A percentile compares a stretch with the other conserved stretches of the same genome.
Evolutionary conservation across 2,888 invertebrate genomes (phyloP).

Genomic region (Apamea sordens): DNA sequence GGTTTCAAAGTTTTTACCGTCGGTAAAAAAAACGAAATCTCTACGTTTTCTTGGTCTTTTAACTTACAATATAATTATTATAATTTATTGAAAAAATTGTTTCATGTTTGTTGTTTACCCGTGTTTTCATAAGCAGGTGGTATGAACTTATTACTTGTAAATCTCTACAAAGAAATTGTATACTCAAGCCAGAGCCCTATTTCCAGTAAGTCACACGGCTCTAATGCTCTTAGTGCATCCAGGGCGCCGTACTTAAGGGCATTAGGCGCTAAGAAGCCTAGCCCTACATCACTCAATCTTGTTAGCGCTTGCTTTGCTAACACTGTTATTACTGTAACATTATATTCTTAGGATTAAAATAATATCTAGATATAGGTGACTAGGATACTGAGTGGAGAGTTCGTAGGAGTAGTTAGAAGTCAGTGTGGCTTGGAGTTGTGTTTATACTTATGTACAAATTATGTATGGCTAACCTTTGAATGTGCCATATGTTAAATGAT

Average conservation of each 20-base stretch:
- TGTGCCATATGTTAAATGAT: neutral
- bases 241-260: conserved; percentile 84
- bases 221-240: conserved; percentile 85
- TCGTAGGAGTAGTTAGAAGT: neutral
- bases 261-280: conserved; percentile 86
- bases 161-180: conserved; percentile 48
- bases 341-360: conserved; percentile 64
- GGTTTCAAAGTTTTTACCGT: neutral
- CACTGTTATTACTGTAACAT: conserved; percentile 73
- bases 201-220: conserved; percentile 75
- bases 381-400: conserved; percentile 1
- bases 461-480: neutral
- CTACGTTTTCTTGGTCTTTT: neutral
- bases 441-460: neutral
- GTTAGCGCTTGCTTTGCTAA: conserved; percentile 78
- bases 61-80: neutral
- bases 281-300: conserved; percentile 82
- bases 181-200: conserved; percentile 68
- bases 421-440: neutral
- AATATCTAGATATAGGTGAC: conserved; percentile 53
- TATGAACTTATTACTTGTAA: conserved; percentile 19
- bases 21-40: neutral
- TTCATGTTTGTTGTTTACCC: neutral
- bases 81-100: neutral
- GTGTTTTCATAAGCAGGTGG: neutral